These are phyloP conservation scores for Nymphalis io DNA, from an alignment of 1,140 invertebrate genomes.

Conservation along the genomic window DNA sequence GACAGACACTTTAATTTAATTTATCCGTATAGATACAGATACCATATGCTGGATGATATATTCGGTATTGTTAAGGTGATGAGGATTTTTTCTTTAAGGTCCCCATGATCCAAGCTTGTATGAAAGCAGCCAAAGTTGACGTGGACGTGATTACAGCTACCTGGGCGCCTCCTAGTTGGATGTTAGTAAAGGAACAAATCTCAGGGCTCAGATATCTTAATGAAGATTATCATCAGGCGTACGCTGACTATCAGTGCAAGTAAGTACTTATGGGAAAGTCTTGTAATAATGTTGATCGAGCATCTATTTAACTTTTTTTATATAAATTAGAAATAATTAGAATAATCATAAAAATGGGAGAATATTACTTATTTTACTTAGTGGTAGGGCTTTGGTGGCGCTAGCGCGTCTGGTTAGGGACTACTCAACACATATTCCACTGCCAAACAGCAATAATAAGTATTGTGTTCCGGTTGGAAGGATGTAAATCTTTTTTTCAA, in stretches of 20 bases:
- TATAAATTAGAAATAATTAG: too few species aligned
- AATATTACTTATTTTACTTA: too few species aligned
- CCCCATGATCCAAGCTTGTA: constrained; percentile 83
- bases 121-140: constrained; percentile 32
- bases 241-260: constrained; percentile 89
- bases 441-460: too few species aligned
- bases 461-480: too few species aligned
- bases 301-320: neutral
- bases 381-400: too few species aligned
- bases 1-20: too few species aligned
- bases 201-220: constrained; percentile 78
- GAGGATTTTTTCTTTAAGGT: constrained; percentile 77
- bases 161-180: constrained; percentile 94
- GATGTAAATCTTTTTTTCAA: too few species aligned
- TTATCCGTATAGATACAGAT: too few species aligned
- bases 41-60: too few species aligned
- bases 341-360: too few species aligned
- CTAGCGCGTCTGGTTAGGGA: too few species aligned
- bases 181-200: constrained; percentile 87
- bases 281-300: neutral
- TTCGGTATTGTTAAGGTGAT: neutral
- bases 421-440: too few species aligned
- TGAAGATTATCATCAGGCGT: constrained; percentile 86
- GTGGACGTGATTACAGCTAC: constrained; percentile 83
- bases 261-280: constrained; percentile 46